Evolutionary conservation across 2,797 vertebrate species (phyloP), one percentile per base, ranked within the genome.

Genomic region (Tokudaia muenninki): DNA sequence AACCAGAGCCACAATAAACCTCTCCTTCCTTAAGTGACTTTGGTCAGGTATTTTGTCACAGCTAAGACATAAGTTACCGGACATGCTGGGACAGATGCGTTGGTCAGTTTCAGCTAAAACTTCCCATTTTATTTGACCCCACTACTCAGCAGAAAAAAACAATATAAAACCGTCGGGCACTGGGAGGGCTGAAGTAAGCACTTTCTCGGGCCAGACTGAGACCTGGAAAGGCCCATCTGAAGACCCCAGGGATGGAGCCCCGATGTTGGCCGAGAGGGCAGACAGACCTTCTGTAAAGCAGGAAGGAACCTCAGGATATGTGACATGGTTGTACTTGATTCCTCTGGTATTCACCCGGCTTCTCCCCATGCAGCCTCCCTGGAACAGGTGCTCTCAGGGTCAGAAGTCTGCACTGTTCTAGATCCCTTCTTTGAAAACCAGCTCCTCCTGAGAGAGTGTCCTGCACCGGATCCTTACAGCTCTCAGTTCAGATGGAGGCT

Each of bases 221-320:
- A 8, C 59, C 26, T 55, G 44, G 16, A 17, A 9, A 9, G 1
- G 1, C 31, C 31, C 44, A 10, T 3, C 70, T 13, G 2, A 79
- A 89, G 89, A 50, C 37, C 19, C 47, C 14, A 1, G 86, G 50
- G 67, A 9, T n/a, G n/a, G 79, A 55, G 44, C 52, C n/a, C 9
- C 1, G 16, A 11, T 57, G 12, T 2, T 13, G 29, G 91, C 24
- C 34, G 74, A 63, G 50, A 24, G 31, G 57, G 19, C 7, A 13
- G 72, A 47, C 0, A 2, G 5, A 16, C 63, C 26, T 13, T 1
- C 26, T 29, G 2, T 5, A 1, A 47, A 22, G 31, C 6, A 3
- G 41, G 34, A 44, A 3, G 41, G 34, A 44, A 24, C 55, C 67
- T 57, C 12, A 2, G 22, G 41, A 61, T 13, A 1, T 1, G 3